Evolutionary conservation across 2,797 vertebrate species (phyloP).

Genomic region (Sibirionetta formosa): DNA sequence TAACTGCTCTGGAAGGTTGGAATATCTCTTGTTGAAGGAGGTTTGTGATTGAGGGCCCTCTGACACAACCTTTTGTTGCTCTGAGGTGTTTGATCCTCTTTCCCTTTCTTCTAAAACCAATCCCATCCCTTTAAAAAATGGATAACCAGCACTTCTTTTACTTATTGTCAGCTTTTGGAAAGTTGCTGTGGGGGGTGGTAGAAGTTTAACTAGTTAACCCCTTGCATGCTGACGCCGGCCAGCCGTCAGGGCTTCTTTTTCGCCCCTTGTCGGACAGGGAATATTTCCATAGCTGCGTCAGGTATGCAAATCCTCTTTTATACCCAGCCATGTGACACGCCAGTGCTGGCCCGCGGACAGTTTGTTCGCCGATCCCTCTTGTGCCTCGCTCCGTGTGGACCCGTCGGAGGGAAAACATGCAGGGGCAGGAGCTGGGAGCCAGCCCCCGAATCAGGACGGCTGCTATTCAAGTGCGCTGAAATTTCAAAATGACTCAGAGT

Average conservation of each 20-base stretch:
- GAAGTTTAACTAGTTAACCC: slow-evolving; percentile 89
- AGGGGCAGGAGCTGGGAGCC: neutral
- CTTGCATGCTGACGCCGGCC: slow-evolving; percentile 63
- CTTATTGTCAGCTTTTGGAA: slow-evolving; percentile 87
- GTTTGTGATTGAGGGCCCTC: slow-evolving; percentile 95
- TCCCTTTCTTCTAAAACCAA: slow-evolving; percentile 92
- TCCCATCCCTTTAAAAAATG: slow-evolving; percentile 89
- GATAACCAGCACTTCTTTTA: slow-evolving; percentile 88
- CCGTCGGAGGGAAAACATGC: neutral
- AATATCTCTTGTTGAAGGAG: slow-evolving; percentile 90
- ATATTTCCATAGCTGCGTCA: slow-evolving; percentile 70
- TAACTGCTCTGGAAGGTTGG: slow-evolving; percentile 94
- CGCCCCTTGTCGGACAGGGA: neutral
- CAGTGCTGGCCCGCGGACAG: slow-evolving; percentile 39
- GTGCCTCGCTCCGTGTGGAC: neutral
- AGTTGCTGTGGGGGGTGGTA: slow-evolving; percentile 83
- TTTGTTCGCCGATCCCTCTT: slow-evolving; percentile 35
- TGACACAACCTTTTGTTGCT: slow-evolving; percentile 98
- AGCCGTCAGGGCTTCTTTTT: neutral
- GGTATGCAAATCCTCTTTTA: slow-evolving; percentile 78
- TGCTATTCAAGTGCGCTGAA: slow-evolving; percentile 28
- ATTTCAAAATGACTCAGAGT: slow-evolving; percentile 57
- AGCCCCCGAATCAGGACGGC: neutral
- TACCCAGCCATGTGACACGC: slow-evolving; percentile 59
- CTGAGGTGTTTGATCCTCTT: slow-evolving; percentile 98